Base-by-base conservation (phyloP, 2,797 vertebrate genomes). In the Gastrophryne carolinensis region DNA sequence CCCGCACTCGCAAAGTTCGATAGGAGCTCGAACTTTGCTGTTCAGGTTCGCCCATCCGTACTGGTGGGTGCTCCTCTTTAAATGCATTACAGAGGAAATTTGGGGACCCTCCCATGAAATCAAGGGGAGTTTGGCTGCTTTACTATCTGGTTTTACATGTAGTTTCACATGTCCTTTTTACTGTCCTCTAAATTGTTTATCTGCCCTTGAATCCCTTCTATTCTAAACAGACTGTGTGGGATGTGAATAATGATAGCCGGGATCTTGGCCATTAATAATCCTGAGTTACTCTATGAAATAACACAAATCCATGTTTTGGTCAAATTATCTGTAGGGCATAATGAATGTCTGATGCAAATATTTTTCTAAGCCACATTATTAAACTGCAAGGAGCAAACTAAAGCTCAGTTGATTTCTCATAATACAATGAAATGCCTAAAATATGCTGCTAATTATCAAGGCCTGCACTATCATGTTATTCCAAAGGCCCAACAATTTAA, bases 151-250 rank as follows among this genome's bases (percentile, higher is more conserved):
- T n/a, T n/a, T n/a, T n/a, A n/a, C n/a, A n/a, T n/a, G n/a, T n/a
- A n/a, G n/a, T n/a, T n/a, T n/a, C n/a, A n/a, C n/a, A n/a, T n/a
- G n/a, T n/a, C n/a, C n/a, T n/a, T n/a, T n/a, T n/a, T n/a, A n/a
- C n/a, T n/a, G n/a, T n/a, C n/a, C n/a, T n/a, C n/a, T n/a, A n/a
- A n/a, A n/a, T n/a, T n/a, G n/a, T n/a, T n/a, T n/a, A n/a, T n/a
- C n/a, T n/a, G n/a, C n/a, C n/a, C n/a, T n/a, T n/a, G n/a, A n/a
- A 7, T 73, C 79, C 83, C 86, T 85, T 41, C 58, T 34, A 15
- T 44, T 17, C 7, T 44, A 13, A 44, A n/a, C 15, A 44, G 15
- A 5, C n/a, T n/a, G n/a, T 44, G 39, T 44, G 39, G 39, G 37
- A 39, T 39, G 37, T 39, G 12, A 44, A 6, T n/a, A 3, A 44